Conservation (phyloP, 2,888 invertebrate species). For the Zygaena filipendulae region DNA sequence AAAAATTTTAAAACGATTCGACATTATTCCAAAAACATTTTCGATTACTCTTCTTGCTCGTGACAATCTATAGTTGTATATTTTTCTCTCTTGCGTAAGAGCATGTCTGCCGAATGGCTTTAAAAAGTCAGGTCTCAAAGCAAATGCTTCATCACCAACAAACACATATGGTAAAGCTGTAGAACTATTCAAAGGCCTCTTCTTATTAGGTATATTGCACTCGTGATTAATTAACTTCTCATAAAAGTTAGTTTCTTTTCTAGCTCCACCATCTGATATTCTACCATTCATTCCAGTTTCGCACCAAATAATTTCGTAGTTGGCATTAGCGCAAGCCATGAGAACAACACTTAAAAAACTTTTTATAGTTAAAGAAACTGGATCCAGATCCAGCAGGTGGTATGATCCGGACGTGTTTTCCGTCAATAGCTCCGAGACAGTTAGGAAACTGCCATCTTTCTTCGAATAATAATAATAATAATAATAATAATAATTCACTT, state of each 20-base stretch:
- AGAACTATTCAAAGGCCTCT: neutral
- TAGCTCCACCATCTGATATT: conserved; percentile 13
- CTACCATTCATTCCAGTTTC: conserved; percentile 11
- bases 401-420: conserved; percentile 2
- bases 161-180: conserved; percentile 8
- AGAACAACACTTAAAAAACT: too few species aligned
- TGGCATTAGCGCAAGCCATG: conserved; percentile 10
- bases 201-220: conserved; percentile 1
- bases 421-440: too few species aligned
- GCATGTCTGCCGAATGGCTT: conserved; percentile 8
- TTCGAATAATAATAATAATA: too few species aligned
- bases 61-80: conserved; percentile 14
- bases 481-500: too few species aligned
- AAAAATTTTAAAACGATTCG: conserved; percentile 12
- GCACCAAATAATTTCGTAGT: conserved; percentile 11
- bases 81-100: conserved; percentile 10
- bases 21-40: conserved; percentile 13
- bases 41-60: conserved; percentile 12
- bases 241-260: too few species aligned
- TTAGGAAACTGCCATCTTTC: conserved; percentile 5
- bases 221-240: too few species aligned
- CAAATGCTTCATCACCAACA: conserved; percentile 16
- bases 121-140: conserved; percentile 5
- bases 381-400: conserved; percentile 10
- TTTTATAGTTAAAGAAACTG: conserved; percentile 8